Base-by-base conservation (phyloP, 1,140 invertebrate species). In the Centruroides sculpturatus region DNA sequence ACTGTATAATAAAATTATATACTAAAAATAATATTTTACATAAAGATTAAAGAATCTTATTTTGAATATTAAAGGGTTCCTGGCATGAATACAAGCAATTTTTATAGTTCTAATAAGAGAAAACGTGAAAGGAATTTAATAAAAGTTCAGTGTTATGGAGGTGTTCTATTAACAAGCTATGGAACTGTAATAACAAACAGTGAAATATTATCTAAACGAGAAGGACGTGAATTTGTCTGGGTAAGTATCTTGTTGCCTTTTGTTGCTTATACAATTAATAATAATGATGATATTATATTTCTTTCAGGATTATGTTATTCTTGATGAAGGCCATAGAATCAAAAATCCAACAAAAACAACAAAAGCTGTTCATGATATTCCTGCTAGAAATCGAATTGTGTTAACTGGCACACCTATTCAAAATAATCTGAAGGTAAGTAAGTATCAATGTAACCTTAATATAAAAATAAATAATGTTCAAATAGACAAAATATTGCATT, bases 321-420 rank as follows among this genome's bases (percentile, higher is more conserved):
- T 79, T 7, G 77, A 79, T 68, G 77, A 79, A 67, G 77, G 76
- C 8, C 77, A 79, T 65, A 76, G 76, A 60, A 78, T 79, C 12
- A 79, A 78, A 66, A 79, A 78, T 66, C 72, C 74, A n/a, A 76
- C 74, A 4, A 77, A 78, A 64, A 76, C 75, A 13, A 70, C 74
- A 0, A 78, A 77, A 65, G 73, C 71, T 36, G 71, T 76, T 4
- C 69, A 75, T 66, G 67, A 63, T n/a, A 69, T 78, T 41, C 64
- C 67, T 7, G 72, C 76, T n/a, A 68, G 66, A 35, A 67, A 75
- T 54, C 59, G 76, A 57, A 66, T 78, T 34, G 72, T 79, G 6
- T 65, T 79, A 3, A 77, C 76, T 35, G 77, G 77, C 34, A 79
- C 77, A 11, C 76, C 77, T 4, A 69, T 79, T 34, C 76, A 78